Evolutionary conservation across 2,113 vertebrate genomes (phyloP).

Genomic region (Takifugu bimaculatus): DNA sequence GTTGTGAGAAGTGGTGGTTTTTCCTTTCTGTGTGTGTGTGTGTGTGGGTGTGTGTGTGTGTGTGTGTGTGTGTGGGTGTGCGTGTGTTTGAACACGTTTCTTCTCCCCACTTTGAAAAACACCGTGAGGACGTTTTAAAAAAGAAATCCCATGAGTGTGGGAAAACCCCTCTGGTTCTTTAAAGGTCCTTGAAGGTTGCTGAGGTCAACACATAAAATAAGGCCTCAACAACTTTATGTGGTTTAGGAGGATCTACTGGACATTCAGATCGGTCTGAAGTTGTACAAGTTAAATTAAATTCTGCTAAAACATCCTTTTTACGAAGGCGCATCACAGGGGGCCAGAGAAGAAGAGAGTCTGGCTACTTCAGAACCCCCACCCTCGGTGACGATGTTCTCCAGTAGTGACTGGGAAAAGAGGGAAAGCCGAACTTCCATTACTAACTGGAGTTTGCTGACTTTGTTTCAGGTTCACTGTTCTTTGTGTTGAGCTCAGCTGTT

Average conservation of each 20-base stretch:
- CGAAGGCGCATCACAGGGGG: too few species aligned
- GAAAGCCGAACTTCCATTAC: too few species aligned
- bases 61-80: neutral
- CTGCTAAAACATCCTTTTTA: too few species aligned
- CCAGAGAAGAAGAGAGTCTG: too few species aligned
- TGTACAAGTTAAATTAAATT: too few species aligned
- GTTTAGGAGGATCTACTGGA: neutral
- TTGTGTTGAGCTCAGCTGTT: too few species aligned
- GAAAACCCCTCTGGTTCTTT: constrained; percentile 4
- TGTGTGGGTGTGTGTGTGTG: constrained; percentile 6
- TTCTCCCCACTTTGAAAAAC: constrained; percentile 11
- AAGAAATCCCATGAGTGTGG: constrained; percentile 9
- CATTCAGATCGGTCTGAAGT: too few species aligned
- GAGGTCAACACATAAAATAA: neutral
- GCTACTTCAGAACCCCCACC: too few species aligned
- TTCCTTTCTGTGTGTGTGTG: constrained; percentile 30
- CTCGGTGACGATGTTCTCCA: too few species aligned
- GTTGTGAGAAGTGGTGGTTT: constrained; percentile 15
- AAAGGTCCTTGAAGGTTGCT: neutral
- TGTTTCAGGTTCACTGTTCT: neutral
- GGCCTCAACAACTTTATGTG: constrained; percentile 6
- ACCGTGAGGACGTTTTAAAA: constrained; percentile 1
- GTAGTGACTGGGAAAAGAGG: neutral
- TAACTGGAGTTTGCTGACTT: neutral
- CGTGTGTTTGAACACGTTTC: constrained; percentile 10